Conservation (phyloP, 2,888 invertebrate genomes). For the Cremastinae sp. region DNA sequence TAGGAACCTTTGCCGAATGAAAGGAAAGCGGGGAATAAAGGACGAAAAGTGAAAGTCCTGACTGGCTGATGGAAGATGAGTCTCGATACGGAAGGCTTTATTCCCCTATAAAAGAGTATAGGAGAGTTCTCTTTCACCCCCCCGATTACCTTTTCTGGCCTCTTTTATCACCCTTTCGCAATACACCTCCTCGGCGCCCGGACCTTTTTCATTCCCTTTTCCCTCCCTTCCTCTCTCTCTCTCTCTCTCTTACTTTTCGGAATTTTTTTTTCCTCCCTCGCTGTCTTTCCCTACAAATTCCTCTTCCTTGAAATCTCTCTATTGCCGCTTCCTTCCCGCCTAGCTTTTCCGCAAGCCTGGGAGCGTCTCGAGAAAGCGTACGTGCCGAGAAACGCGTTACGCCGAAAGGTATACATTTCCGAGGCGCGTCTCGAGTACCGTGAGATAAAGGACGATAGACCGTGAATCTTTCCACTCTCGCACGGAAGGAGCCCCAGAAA, state of each 20-base stretch:
- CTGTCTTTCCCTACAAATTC: slow-evolving; percentile 9
- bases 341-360: slow-evolving; percentile 15
- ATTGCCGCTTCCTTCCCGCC: slow-evolving; percentile 53
- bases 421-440: slow-evolving; percentile 44
- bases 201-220: slow-evolving; percentile 34
- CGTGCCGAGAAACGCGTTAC: slow-evolving; percentile 62
- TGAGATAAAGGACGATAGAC: slow-evolving; percentile 39
- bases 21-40: slow-evolving; percentile 20
- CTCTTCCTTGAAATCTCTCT: slow-evolving; percentile 36
- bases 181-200: too few relatives aligned
- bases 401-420: slow-evolving; percentile 28
- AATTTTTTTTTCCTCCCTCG: not conserved
- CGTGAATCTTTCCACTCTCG: slow-evolving; percentile 28
- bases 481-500: slow-evolving; percentile 34
- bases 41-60: slow-evolving; percentile 12
- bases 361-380: slow-evolving; percentile 50
- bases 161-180: not conserved
- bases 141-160: slow-evolving; percentile 52
- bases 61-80: slow-evolving; percentile 44
- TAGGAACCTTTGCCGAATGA: slow-evolving; percentile 26
- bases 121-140: slow-evolving; percentile 44
- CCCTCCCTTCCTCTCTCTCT: slow-evolving; percentile 52
- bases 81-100: slow-evolving; percentile 22
- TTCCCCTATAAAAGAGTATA: slow-evolving; percentile 28
- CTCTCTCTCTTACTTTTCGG: slow-evolving; percentile 29